Evolutionary conservation across 2,888 invertebrate genomes (phyloP), one percentile per base, ranked within the genome.

Genomic region (Neoaliturus tenellus): DNA sequence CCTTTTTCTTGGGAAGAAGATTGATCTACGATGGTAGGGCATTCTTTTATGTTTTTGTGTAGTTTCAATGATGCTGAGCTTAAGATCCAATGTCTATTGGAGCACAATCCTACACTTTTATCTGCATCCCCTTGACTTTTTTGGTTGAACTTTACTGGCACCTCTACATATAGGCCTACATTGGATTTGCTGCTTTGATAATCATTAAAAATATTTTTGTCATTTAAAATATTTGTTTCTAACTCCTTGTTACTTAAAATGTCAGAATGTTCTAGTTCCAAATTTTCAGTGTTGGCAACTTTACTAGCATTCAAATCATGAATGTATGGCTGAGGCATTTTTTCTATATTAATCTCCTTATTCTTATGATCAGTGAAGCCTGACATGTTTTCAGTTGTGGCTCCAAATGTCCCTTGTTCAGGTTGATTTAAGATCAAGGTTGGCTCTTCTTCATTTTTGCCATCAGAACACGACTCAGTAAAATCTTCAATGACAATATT

Each of bases 401-500:
- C 5, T 51, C 23, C 23, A 51, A 2, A 23, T 23, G 23, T 10
- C 8, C 10, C 6, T 6, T 4, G 23, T 51, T 4, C 51, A 51
- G 4, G 8, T 39, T 39, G 39, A 39, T 39, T 39, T n/a, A n/a
- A n/a, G n/a, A n/a, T n/a, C n/a, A n/a, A n/a, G n/a, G n/a, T n/a
- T n/a, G n/a, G 44, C 3, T 44, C 44, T 17, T 14, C 17, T 44
- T 55, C 20, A 62, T 31, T 14, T 28, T 28, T 25, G 14, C 62
- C 28, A 14, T 28, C 62, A 12, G 62, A 62, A 62, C 31, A 14
- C 2, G 62, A 62, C 31, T 62, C 62, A 17, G 28, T 28, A 39
- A 31, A 71, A 0, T 71, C 39, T 71, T 71, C 71, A 71, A 71
- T 71, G 1, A 71, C 5, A 71, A 71, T 35, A 67, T 67, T 67